Evolutionary conservation across 1,140 invertebrate genomes (phyloP).

Genomic region (Bactericera cockerelli): DNA sequence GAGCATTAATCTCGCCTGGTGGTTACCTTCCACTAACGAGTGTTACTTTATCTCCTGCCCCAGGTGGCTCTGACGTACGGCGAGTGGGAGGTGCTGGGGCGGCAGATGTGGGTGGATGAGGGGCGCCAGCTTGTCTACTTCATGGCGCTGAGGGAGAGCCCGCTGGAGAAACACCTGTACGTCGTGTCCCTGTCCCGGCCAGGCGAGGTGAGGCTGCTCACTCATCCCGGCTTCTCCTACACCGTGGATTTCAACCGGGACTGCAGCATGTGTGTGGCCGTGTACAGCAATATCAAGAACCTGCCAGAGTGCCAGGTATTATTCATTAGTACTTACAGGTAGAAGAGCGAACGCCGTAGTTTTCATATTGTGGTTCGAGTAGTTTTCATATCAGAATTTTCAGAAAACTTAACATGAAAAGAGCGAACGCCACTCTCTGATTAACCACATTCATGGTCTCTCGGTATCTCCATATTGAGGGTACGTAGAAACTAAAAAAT

Average conservation of each 20-base stretch:
- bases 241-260: constrained; percentile 66
- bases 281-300: constrained; percentile 76
- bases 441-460: too few relatives aligned
- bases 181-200: constrained; percentile 52
- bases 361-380: constrained; percentile 11
- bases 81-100: constrained; percentile 66
- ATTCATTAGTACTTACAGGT: too few relatives aligned
- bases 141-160: constrained; percentile 58
- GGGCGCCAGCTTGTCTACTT: constrained; percentile 59
- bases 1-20: too few relatives aligned
- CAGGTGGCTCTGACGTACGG: constrained; percentile 59
- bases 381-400: constrained; percentile 3
- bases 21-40: too few relatives aligned
- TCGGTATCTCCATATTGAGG: too few relatives aligned
- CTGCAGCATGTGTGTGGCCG: constrained; percentile 69
- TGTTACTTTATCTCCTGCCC: too few relatives aligned
- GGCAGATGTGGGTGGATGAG: constrained; percentile 62
- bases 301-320: constrained; percentile 61
- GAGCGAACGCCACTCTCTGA: too few relatives aligned
- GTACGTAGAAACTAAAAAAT: too few relatives aligned
- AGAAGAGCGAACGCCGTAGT: too few relatives aligned
- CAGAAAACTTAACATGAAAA: too few relatives aligned
- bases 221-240: constrained; percentile 57
- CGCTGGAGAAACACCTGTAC: constrained; percentile 69
- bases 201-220: constrained; percentile 49